phyloP scores from a whole-genome alignment of 2,113 vertebrate genomes.

The Chunga burmeisteri region DNA sequence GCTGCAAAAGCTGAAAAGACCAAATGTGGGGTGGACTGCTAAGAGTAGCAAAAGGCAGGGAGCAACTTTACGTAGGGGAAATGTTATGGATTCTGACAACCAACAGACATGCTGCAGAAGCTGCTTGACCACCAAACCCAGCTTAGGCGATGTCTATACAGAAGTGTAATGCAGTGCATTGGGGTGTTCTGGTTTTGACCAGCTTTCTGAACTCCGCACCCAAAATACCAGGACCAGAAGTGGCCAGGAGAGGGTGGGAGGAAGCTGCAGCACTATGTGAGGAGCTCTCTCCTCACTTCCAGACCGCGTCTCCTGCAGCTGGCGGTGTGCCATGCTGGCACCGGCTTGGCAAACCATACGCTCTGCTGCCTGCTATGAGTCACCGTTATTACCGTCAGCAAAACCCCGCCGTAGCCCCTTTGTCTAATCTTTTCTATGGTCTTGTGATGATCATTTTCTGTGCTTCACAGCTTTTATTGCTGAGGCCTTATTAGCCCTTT shows the following conservation, averaged over 20 bases:
- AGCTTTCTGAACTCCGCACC: neutral
- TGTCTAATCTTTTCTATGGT: neutral
- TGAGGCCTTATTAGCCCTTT: neutral
- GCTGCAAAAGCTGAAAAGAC: neutral
- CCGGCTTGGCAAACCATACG: neutral
- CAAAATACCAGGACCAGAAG: neutral
- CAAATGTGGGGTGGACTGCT: neutral
- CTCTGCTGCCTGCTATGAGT: neutral
- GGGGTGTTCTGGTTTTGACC: neutral
- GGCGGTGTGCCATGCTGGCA: slow-evolving; percentile 14
- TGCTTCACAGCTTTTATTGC: slow-evolving; percentile 21
- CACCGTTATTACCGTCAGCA: neutral
- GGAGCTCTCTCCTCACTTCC: neutral
- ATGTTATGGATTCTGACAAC: neutral
- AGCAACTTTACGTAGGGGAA: fast-evolving
- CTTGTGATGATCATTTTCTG: slow-evolving; percentile 40
- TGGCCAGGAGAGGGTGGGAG: neutral
- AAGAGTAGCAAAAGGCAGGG: neutral
- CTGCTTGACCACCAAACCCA: fast-evolving
- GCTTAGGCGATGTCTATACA: fast-evolving
- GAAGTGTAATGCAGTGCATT: fast-evolving
- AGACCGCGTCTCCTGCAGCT: neutral
- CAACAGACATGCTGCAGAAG: neutral
- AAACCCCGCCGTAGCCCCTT: neutral
- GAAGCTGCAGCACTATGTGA: neutral